These are phyloP conservation scores for Scaptomyza reducta DNA, from an alignment of 2,888 invertebrate species.

Conservation along the genomic window DNA sequence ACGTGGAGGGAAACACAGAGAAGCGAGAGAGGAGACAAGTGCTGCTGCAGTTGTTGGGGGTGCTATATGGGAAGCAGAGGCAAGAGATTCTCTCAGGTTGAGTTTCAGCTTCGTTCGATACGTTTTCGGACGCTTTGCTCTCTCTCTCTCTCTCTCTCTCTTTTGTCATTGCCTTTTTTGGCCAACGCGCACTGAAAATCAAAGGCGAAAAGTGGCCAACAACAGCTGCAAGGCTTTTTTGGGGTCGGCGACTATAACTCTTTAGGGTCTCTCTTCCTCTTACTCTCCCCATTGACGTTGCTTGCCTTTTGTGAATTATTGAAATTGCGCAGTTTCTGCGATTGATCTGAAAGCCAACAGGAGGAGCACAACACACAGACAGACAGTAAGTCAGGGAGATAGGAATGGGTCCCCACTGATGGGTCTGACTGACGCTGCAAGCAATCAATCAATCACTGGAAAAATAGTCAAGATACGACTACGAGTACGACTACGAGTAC, in stretches of 20 bases:
- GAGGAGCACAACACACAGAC: conserved; percentile 3
- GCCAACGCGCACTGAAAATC: conserved; percentile 59
- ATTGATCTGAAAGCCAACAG: conserved; percentile 55
- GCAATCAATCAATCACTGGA: conserved; percentile 72
- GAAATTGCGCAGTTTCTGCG: conserved; percentile 72
- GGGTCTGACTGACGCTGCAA: conserved; percentile 46
- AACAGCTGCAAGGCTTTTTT: conserved; percentile 34
- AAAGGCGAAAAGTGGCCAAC: conserved; percentile 57
- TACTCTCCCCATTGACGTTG: conserved; percentile 41
- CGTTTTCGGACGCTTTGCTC: too few relatives aligned
- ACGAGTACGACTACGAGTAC: conserved; percentile 6
- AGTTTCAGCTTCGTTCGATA: conserved; percentile 10
- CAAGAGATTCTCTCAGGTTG: conserved; percentile 6
- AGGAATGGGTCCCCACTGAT: neutral
- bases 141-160: neutral
- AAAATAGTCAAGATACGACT: conserved; percentile 64
- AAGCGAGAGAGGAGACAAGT: conserved; percentile 4
- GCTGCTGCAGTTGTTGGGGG: conserved; percentile 50
- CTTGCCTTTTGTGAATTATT: conserved; percentile 73
- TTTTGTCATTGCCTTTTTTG: conserved; percentile 70
- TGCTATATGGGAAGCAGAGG: conserved; percentile 41
- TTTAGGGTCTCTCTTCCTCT: conserved; percentile 27
- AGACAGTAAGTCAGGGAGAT: neutral
- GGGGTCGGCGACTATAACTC: conserved; percentile 49
- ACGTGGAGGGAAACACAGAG: neutral